Conservation (phyloP, 2,888 invertebrate genomes). For the Leptinotarsa haldemani region DNA sequence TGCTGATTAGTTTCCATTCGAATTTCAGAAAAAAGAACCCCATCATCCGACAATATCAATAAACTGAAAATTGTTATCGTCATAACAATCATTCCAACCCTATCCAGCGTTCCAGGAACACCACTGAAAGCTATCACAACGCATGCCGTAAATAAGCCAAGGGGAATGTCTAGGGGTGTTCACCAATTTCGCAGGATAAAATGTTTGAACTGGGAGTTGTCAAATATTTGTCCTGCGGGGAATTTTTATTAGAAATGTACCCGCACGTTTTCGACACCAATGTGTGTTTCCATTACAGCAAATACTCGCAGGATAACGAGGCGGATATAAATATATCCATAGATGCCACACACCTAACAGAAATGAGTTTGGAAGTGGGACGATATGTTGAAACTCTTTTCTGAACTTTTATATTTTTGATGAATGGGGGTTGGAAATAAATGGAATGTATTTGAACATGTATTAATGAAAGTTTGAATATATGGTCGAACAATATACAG, state of each 20-base stretch:
- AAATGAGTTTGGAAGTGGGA: not conserved
- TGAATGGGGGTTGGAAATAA: no score
- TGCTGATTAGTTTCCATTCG: no score
- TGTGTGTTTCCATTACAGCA: conserved; percentile 7
- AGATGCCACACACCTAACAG: not conserved
- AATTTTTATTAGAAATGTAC: conserved; percentile 43
- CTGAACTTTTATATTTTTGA: no score
- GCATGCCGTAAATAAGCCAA: conserved; percentile 17
- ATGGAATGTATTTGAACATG: no score
- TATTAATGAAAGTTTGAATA: no score
- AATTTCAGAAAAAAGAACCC: no score
- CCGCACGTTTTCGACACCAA: conserved; percentile 24
- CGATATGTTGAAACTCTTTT: no score
- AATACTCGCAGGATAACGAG: conserved; percentile 33
- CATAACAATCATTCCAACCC: not conserved
- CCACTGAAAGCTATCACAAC: conserved; percentile 15
- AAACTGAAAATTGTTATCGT: not conserved
- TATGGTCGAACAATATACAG: no score
- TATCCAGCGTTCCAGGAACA: not conserved
- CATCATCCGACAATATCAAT: no score
- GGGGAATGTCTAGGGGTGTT: conserved; percentile 17
- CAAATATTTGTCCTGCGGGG: conserved; percentile 41
- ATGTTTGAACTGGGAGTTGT: conserved; percentile 39
- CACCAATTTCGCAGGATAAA: conserved; percentile 33
- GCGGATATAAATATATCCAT: conserved; percentile 22